phyloP scores from a whole-genome alignment of 1,140 invertebrate genomes.

The Bombus sylvicola region DNA sequence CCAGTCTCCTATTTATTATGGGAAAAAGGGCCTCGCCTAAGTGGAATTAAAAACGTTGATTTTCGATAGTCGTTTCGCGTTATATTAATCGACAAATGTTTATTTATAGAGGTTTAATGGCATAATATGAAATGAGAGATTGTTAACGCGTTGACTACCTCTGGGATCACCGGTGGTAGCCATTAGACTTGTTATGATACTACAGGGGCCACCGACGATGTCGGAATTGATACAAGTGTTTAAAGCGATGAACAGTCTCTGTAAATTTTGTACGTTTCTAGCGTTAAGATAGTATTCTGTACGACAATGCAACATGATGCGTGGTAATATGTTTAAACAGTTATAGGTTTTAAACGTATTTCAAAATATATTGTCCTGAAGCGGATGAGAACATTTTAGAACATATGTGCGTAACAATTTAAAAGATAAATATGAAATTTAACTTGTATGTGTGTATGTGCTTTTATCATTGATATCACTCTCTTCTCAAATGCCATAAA shows the following conservation, averaged over 20 bases:
- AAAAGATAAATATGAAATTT: too few relatives aligned
- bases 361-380: neutral
- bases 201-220: neutral
- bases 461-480: too few relatives aligned
- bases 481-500: too few relatives aligned
- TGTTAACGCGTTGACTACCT: neutral
- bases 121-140: neutral
- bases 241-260: neutral
- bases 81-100: neutral
- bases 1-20: neutral
- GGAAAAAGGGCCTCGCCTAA: neutral
- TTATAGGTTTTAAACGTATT: neutral
- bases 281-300: neutral
- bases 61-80: neutral
- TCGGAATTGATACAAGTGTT: neutral
- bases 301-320: too few relatives aligned
- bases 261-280: neutral
- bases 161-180: neutral
- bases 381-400: too few relatives aligned
- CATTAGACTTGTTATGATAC: neutral
- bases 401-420: too few relatives aligned
- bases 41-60: neutral
- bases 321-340: too few relatives aligned
- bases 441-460: too few relatives aligned
- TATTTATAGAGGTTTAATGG: neutral